Conservation (phyloP, 2,888 invertebrate genomes). For the Drosophila niveifrons region DNA sequence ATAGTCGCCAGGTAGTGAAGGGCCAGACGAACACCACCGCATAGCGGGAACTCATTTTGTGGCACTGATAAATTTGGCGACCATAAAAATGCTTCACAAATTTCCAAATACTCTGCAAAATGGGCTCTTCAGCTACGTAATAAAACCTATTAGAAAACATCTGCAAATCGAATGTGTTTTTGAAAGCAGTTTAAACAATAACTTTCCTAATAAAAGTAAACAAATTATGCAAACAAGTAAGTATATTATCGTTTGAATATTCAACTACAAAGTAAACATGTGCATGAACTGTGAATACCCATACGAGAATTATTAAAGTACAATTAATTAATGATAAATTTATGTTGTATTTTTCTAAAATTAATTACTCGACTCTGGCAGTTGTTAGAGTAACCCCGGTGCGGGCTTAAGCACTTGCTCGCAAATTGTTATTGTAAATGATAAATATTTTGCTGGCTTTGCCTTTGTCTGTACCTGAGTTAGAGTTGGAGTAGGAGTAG, state of each 20-base stretch:
- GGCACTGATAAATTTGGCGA: conserved; percentile 81
- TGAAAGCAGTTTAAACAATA: background rate
- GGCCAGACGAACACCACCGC: conserved; percentile 32
- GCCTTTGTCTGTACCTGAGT: conserved; percentile 50
- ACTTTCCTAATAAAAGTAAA: background rate
- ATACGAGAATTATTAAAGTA: background rate
- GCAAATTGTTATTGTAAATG: conserved; percentile 57
- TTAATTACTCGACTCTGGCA: background rate
- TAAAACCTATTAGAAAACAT: background rate
- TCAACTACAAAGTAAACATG: background rate
- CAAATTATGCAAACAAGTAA: background rate
- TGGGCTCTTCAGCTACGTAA: background rate
- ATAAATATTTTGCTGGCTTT: conserved; percentile 71
- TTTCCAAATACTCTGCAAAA: conserved; percentile 53
- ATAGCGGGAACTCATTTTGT: conserved; percentile 67
- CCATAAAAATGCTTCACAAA: conserved; percentile 65
- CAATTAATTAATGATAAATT: background rate
- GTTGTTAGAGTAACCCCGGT: conserved; percentile 3
- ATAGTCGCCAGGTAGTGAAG: conserved; percentile 67
- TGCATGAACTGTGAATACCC: background rate
- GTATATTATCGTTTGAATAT: background rate
- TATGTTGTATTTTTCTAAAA: background rate
- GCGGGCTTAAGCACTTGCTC: background rate
- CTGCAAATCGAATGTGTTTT: background rate
- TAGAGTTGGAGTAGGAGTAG: background rate